Percentiles rank a stretch among this genome's conserved stretches.
phyloP scores from a whole-genome alignment of 1,140 invertebrate genomes.

The Drosophila takahashii region DNA sequence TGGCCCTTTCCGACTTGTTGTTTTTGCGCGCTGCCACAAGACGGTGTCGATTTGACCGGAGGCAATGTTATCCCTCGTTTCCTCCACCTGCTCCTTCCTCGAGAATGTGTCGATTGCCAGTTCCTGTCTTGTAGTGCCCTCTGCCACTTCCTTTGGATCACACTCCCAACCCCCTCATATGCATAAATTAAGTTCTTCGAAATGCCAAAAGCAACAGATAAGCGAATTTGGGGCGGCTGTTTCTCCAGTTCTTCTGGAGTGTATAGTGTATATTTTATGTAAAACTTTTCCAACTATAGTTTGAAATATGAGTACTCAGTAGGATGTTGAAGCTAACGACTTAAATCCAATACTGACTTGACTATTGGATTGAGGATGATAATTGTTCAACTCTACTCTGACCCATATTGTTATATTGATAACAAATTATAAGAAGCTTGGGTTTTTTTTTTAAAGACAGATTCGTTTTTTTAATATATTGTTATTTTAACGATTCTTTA shows the following conservation, averaged over 20 bases:
- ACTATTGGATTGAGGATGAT: too few relatives aligned
- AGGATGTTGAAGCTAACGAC: too few relatives aligned
- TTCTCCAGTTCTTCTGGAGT: neutral
- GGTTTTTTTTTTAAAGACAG: too few relatives aligned
- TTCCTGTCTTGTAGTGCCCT: neutral
- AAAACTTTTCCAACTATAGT: neutral
- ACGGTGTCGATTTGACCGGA: slow-evolving; percentile 60
- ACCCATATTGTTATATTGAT: too few relatives aligned
- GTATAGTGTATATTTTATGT: too few relatives aligned
- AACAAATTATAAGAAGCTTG: too few relatives aligned
- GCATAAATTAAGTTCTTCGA: slow-evolving; percentile 56
- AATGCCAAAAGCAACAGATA: slow-evolving; percentile 4
- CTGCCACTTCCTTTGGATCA: neutral
- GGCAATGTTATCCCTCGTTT: slow-evolving; percentile 29
- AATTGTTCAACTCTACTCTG: too few relatives aligned
- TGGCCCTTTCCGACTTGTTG: slow-evolving; percentile 42
- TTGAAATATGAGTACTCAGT: neutral
- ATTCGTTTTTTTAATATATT: too few relatives aligned
- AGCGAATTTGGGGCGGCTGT: neutral
- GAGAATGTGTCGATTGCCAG: slow-evolving; percentile 4
- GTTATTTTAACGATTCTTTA: too few relatives aligned
- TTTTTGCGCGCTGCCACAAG: slow-evolving; percentile 10
- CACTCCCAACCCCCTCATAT: slow-evolving; percentile 12
- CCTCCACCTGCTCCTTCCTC: neutral
- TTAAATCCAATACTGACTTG: too few relatives aligned